Conservation (phyloP, 2,888 invertebrate species). For the Drosophila anomelani region DNA sequence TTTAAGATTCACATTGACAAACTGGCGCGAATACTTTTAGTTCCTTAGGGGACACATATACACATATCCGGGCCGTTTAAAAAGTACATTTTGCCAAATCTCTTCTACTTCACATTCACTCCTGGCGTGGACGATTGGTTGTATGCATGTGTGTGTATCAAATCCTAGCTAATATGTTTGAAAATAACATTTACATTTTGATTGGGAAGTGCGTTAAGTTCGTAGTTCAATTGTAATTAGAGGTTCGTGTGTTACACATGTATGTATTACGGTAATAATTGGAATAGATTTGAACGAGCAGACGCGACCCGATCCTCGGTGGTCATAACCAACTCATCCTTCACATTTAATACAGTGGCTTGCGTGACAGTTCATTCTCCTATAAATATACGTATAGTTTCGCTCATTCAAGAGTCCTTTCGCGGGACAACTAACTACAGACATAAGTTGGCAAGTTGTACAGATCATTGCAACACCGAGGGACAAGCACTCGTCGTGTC, state of each 20-base stretch:
- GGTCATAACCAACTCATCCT: slow-evolving; percentile 15
- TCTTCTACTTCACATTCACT: slow-evolving; percentile 22
- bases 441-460: slow-evolving; percentile 40
- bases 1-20: slow-evolving; percentile 42
- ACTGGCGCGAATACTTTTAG: slow-evolving; percentile 13
- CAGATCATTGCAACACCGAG: slow-evolving; percentile 37
- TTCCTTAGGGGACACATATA: slow-evolving; percentile 19
- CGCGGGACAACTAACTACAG: slow-evolving; percentile 47
- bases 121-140: slow-evolving; percentile 42
- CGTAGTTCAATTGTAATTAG: slow-evolving; percentile 40
- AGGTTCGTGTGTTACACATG: slow-evolving; percentile 33
- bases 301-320: slow-evolving; percentile 33
- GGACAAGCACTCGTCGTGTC: slow-evolving; percentile 38
- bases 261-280: slow-evolving; percentile 24
- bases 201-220: slow-evolving; percentile 42
- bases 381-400: slow-evolving; percentile 59
- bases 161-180: slow-evolving; percentile 39
- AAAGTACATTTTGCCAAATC: slow-evolving; percentile 38
- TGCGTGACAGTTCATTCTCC: slow-evolving; percentile 60
- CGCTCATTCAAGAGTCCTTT: slow-evolving; percentile 4
- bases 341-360: slow-evolving; percentile 32
- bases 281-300: slow-evolving; percentile 49
- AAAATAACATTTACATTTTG: slow-evolving; percentile 43
- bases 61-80: slow-evolving; percentile 16
- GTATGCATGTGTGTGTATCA: slow-evolving; percentile 26